Base-by-base conservation (phyloP, 2,113 vertebrate genomes). In the Felis chaus region DNA sequence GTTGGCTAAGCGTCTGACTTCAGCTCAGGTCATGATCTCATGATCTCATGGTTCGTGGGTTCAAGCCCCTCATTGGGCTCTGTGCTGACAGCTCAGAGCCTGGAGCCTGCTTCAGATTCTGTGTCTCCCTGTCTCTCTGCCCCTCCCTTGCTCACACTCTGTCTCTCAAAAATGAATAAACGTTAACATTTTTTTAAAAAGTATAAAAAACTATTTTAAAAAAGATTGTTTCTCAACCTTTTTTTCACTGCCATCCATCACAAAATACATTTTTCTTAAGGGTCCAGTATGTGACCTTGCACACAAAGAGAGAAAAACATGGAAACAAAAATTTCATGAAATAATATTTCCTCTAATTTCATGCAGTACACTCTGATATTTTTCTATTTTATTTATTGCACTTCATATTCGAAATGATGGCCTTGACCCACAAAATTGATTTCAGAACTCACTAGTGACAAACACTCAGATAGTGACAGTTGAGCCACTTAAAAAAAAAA, bases 261-360 rank as follows among this genome's bases (percentile, higher is more conserved):
- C 85, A 76, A 89, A 95, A 89, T 41, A 86, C 27, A 66, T 82
- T 66, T 90, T 83, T 85, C 23, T 41, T 86, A 86, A 89, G 31
- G n/a, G 73, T 63, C 4, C 36, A 50, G 6, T 45, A 71, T 63
- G 53, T 50, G 39, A 79, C 7, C 25, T 87, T 18, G 12, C 12
- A 53, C 29, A 91, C 4, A 89, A 25, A 57, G 1, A 81, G 31
- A 93, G 14, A 31, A 90, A 73, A 93, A 86, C 11, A 53, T 41
- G 45, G 71, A 94, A 80, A 74, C 15, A 76, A 57, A 95, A n/a
- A 9, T 65, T 95, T 96, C 13, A 87, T 29, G 16, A 81, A 39
- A 66, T 6, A 95, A 23, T 25, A 78, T 92, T 91, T 79, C 29
- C n/a, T 89, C 50, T 79, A 57, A 90, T 74, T 92, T 69, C 25